These are phyloP conservation scores for Elachura formosa DNA, from an alignment of 2,113 vertebrate species.

Conservation along the genomic window DNA sequence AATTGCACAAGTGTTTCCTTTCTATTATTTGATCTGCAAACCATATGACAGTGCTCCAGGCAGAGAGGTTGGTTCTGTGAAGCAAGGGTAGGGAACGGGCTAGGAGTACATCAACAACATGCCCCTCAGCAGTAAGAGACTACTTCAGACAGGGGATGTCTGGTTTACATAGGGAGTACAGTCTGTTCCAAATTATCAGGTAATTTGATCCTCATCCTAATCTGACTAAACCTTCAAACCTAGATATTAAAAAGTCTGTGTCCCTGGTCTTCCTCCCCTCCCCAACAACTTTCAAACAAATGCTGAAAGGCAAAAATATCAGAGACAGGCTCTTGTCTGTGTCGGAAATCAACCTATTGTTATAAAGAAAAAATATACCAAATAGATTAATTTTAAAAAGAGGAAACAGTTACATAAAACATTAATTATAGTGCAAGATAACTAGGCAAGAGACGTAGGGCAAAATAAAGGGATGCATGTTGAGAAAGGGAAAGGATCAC, in stretches of 20 bases:
- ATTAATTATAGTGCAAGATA: background rate
- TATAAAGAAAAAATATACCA: background rate
- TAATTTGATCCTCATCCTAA: constrained; percentile 32
- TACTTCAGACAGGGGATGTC: background rate
- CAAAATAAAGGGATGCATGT: background rate
- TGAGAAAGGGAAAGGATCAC: background rate
- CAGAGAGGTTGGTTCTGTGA: background rate
- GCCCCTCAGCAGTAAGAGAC: background rate
- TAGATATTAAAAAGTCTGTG: background rate
- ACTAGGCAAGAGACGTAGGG: background rate
- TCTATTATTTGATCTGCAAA: background rate
- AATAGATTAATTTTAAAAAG: background rate
- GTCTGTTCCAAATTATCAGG: constrained; percentile 6
- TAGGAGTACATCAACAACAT: background rate
- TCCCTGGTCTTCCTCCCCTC: background rate
- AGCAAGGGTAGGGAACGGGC: background rate
- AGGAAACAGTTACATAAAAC: background rate
- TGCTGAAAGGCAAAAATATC: background rate
- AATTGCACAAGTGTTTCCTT: background rate
- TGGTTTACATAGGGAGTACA: background rate
- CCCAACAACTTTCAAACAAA: background rate
- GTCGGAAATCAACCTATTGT: background rate
- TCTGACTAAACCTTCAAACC: constrained; percentile 11
- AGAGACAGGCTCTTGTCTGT: background rate
- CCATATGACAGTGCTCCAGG: background rate